Base-by-base conservation (phyloP, 37 sponge, comb jelly and placozoan genomes). In the Mnemiopsis leidyi region DNA sequence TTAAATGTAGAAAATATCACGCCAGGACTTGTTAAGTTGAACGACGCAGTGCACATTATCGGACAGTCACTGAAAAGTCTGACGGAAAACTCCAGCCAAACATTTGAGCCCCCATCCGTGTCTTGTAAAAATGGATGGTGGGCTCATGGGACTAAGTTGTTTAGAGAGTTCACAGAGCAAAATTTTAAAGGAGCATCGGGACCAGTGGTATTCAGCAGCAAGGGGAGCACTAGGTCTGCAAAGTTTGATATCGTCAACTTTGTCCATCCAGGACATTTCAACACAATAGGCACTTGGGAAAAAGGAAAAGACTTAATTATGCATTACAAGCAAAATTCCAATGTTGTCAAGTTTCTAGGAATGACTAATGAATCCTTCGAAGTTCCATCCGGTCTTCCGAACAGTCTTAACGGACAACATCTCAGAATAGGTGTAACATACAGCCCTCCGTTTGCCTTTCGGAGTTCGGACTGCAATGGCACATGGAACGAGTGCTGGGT, bases 401-500 rank as follows among this genome's bases (percentile, higher is more conserved):
- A 71, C 75, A 71, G 30, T 28, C 75, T 71, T 3, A 71, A 71
- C 20, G 75, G 75, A 18, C 75, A 71, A 25, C 75, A 71, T 28
- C 30, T 71, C 3, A 71, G n/a, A 28, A 5, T 71, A 5, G 30
- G 75, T 28, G 75, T 71, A n/a, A 71, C 75, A 13, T 71, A 71
- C 75, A 71, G 75, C n/a, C 75, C 75, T 13, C 75, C 75, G 30
- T 71, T 71, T 28, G 75, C 75, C 30, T 71, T 71, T 28, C 5
- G 20, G 20, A 25, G 3, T 5, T 5, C 9, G 13, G 75, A 71
- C 7, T 71, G 75, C n/a, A 13, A 18, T 18, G 61, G 61, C 13
- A 67, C 68, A 67, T 13, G 20, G 68, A 28, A 71, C 25, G 30
- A n/a, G 5, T 71, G 75, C 75, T 71, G 75, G 75, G 75, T 23